Conservation (phyloP, 1,140 invertebrate species). For the Rhagoletis zephyria region DNA sequence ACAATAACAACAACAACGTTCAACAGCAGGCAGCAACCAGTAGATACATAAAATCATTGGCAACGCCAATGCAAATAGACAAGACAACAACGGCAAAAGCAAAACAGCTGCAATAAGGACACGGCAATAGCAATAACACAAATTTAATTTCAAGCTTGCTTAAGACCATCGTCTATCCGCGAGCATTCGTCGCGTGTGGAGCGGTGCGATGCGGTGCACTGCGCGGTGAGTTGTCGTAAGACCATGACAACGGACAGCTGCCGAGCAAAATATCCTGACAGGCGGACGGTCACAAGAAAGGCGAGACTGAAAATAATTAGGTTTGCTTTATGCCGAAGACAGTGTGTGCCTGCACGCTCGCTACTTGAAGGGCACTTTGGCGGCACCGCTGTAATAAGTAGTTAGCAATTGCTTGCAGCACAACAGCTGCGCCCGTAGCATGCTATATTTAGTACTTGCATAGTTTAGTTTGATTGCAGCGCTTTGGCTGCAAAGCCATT, state of each 20-base stretch:
- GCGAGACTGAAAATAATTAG: conserved; percentile 44
- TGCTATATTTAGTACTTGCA: too few relatives aligned
- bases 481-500: too few relatives aligned
- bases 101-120: neutral
- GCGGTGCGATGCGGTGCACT: neutral
- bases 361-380: neutral
- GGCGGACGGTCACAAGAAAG: neutral
- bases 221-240: conserved; percentile 28
- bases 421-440: too few relatives aligned
- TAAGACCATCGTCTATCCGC: neutral
- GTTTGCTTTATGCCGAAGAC: conserved; percentile 43
- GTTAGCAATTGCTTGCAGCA: too few relatives aligned
- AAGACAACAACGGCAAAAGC: neutral
- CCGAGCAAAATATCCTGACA: conserved; percentile 44
- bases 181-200: neutral
- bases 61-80: neutral
- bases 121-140: conserved; percentile 3
- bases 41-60: neutral
- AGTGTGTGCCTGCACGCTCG: neutral
- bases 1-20: conserved; percentile 28
- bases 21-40: neutral
- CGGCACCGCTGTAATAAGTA: neutral
- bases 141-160: conserved; percentile 49
- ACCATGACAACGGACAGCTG: conserved; percentile 25
- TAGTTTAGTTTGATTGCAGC: too few relatives aligned